Evolutionary conservation across 2,888 invertebrate species (phyloP), one percentile per base, ranked within the genome.

Genomic region (Lycophotia porphyrea): DNA sequence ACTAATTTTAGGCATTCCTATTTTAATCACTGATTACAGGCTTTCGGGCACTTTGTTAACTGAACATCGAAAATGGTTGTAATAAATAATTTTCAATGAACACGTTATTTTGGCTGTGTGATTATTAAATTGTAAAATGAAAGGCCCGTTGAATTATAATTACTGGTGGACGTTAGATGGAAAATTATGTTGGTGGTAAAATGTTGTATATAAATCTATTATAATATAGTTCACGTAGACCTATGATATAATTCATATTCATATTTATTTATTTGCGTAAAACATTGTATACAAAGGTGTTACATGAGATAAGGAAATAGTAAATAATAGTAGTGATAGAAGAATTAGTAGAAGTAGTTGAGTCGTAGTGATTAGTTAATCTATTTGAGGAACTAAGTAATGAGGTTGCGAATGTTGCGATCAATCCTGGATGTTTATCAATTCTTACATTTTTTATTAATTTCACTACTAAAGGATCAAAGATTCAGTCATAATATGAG

Each of bases 1-100:
- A 85, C 71, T 76, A 71, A 75, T 75, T 82, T 71, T 42, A 52
- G 58, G 52, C 39, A 74, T 74, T 55, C 21, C 71, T 72, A 36
- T 81, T 42, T 49, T 21, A 67, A 55, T 13, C 44, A 64, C 11
- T 36, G 85, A 60, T 63, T 63, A n/a, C 15, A 39, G 39, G 39
- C 15, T 81, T 73, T 76, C 36, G 31, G 49, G 66, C 47, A 55
- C n/a, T 79, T 79, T 60, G 69, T 69, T 79, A 65, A 52, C n/a
- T 34, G 64, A 55, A 68, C 68, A 73, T 58, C 34, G 75, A 71
- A 70, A 86, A 78, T 83, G 71, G 66, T 47, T 55, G 65, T 74
- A 66, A 71, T 85, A 78, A 78, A 78, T 85, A 61, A 85, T 82
- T 71, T 60, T 67, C 69, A 79, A 72, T 74, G 65, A 63, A 77